Conservation (phyloP, 2,888 invertebrate species). For the Dryadula phaetusa region DNA sequence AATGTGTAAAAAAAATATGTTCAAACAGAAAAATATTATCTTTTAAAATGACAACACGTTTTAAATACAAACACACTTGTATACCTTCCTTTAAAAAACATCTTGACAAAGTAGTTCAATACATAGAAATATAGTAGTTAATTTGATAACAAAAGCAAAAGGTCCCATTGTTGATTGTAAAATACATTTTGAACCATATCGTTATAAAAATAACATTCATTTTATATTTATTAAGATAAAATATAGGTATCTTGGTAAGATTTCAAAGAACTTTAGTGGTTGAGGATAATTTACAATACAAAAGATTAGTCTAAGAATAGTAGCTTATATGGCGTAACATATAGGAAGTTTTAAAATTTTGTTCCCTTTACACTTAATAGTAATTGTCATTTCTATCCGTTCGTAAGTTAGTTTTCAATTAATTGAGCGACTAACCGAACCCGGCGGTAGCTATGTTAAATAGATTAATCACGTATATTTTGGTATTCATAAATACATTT, state of each 20-base stretch:
- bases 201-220: background rate
- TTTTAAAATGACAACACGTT: too few relatives aligned
- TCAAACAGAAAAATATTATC: too few relatives aligned
- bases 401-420: too few relatives aligned
- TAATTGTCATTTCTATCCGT: too few relatives aligned
- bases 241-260: background rate
- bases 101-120: constrained; percentile 8
- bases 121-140: background rate
- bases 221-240: constrained; percentile 9
- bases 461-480: too few relatives aligned
- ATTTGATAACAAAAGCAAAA: constrained; percentile 1
- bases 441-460: too few relatives aligned
- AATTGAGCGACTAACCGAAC: too few relatives aligned
- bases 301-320: constrained; percentile 3
- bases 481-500: too few relatives aligned
- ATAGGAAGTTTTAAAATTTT: too few relatives aligned
- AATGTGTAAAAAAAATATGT: too few relatives aligned
- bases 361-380: too few relatives aligned
- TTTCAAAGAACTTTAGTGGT: constrained; percentile 19
- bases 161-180: background rate
- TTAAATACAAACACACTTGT: background rate
- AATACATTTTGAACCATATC: background rate
- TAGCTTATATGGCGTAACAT: background rate
- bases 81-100: background rate
- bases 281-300: constrained; percentile 17